Evolutionary conservation across 1,140 invertebrate genomes (phyloP), one percentile per base, ranked within the genome.

Genomic region (Scaptomyza graminum): DNA sequence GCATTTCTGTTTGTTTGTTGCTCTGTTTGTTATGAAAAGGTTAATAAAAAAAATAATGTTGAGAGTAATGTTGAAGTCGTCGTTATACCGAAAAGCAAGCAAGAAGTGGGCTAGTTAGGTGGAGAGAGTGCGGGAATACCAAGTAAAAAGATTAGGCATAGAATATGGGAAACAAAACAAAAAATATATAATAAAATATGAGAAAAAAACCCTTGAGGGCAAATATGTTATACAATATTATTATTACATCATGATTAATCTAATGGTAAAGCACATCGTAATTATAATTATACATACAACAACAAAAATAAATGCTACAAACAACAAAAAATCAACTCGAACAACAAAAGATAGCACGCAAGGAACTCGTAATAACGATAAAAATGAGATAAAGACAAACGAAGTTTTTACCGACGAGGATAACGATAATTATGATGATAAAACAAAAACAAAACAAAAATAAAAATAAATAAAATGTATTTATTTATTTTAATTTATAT

Each of bases 401-500:
- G 41, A 41, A 57, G 55, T 57, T 57, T 57, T 57, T 57, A 57
- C 41, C 55, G 55, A 57, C 55, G 55, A 57, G 55, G 5, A 57
- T 57, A 46, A 57, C 22, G 55, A 81, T 78, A 75, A 78, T 80
- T 60, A 81, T 87, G 56, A 77, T 82, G 61, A 74, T 65, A 52
- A 77, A 63, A 51, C 57, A 34, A 52, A 59, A 65, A 68, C 46
- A 81, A 39, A 44, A 34, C 15, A 34, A 65, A 81, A 39, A 44
- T 25, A 15, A 31, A 65, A 81, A 78, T 76, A 74, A 87, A 87
- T 82, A 85, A 87, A 88, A 85, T 85, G 81, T 85, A 85, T 87
- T 87, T 87, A 87, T 87, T 87, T 87, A 87, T 87, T 87, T 87
- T 87, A 87, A 87, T 87, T 87, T 87, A 87, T 87, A 87, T 87